Conservation (phyloP, 2,113 vertebrate genomes). For the Python bivittatus region DNA sequence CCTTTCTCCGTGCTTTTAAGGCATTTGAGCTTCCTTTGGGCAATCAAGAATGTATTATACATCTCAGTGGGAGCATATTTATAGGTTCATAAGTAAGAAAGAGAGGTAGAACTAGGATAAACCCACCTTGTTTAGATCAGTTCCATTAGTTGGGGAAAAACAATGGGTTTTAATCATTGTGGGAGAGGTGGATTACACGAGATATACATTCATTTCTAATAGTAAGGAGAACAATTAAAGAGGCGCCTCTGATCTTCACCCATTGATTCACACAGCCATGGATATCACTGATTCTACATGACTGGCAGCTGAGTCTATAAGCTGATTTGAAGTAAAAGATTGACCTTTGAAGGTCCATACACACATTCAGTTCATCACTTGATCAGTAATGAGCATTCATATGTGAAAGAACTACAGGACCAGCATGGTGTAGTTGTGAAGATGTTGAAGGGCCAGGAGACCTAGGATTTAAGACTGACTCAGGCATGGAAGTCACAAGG, state of each 20-base stretch:
- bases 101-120: not conserved
- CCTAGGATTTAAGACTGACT: too few species aligned
- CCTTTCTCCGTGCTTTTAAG: constrained; percentile 20
- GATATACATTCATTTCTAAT: not conserved
- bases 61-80: not conserved
- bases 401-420: too few species aligned
- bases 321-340: not conserved
- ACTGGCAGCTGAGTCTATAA: not conserved
- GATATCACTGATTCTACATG: not conserved
- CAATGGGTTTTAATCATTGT: not conserved
- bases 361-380: too few species aligned
- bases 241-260: not conserved
- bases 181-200: not conserved
- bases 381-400: too few species aligned
- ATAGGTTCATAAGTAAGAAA: not conserved
- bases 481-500: too few species aligned
- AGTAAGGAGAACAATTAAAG: not conserved
- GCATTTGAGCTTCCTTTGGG: constrained; percentile 4
- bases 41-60: constrained; percentile 9
- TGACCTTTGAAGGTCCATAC: not conserved
- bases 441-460: too few species aligned
- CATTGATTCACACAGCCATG: not conserved
- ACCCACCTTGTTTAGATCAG: not conserved
- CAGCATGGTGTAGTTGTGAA: too few species aligned
- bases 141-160: not conserved